Percentiles rank a stretch among this genome's conserved stretches.
Evolutionary conservation across 1,140 invertebrate genomes (phyloP).

Genomic region (Zaprionus taronus): DNA sequence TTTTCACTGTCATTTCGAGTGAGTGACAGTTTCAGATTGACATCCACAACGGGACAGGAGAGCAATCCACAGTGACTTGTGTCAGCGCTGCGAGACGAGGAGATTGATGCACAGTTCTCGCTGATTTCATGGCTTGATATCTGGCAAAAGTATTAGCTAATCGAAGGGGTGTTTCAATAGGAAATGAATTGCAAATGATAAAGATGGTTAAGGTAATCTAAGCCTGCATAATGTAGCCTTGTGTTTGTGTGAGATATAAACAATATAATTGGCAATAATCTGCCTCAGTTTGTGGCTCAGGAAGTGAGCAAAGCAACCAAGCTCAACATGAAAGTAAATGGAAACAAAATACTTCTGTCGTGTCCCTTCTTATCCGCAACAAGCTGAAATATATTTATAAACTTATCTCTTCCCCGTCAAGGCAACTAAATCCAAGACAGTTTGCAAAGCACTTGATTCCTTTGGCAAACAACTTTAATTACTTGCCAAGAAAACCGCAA

Average conservation of each 20-base stretch:
- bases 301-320: no score
- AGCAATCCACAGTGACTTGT: neutral
- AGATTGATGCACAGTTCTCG: neutral
- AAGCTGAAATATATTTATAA: neutral
- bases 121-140: neutral
- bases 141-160: neutral
- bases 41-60: neutral
- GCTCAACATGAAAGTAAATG: no score
- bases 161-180: neutral
- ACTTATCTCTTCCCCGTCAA: neutral
- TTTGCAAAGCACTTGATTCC: conserved; percentile 38
- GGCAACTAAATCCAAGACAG: conserved; percentile 8
- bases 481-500: conserved; percentile 34
- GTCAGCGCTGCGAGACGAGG: neutral
- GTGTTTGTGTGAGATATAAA: neutral
- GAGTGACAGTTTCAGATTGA: neutral
- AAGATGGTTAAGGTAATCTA: neutral
- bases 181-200: neutral
- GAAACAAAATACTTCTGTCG: no score
- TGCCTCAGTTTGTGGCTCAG: no score
- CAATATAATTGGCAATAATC: neutral
- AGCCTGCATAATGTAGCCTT: no score
- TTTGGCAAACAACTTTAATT: conserved; percentile 26
- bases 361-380: no score
- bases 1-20: neutral